These are phyloP conservation scores for Anas georgica DNA, from an alignment of 2,797 vertebrate species.

Conservation along the genomic window DNA sequence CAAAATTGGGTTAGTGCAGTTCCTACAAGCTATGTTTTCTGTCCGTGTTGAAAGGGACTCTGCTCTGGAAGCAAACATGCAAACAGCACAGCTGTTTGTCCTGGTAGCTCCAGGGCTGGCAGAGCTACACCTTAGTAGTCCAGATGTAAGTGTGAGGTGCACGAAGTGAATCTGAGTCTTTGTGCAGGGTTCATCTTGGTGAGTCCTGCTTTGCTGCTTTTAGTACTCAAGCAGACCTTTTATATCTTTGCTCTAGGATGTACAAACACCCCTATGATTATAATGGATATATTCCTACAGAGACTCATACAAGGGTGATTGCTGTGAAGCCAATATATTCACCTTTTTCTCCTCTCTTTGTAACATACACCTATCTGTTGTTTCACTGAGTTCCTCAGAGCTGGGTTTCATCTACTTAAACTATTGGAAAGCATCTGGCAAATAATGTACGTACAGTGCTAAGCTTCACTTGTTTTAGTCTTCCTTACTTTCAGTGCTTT, in stretches of 20 bases:
- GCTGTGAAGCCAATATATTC: not conserved
- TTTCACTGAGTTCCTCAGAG: not conserved
- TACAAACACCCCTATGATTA: fast-evolving
- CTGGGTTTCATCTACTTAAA: not conserved
- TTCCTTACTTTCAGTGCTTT: not conserved
- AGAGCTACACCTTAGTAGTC: not conserved
- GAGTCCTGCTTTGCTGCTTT: not conserved
- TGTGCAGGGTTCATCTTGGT: not conserved
- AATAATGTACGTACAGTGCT: not conserved
- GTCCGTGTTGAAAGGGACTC: fast-evolving
- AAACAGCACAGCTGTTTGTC: fast-evolving
- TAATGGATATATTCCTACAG: not conserved
- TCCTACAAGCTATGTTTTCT: not conserved
- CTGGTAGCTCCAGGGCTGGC: not conserved
- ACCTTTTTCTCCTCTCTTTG: not conserved
- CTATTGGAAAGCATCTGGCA: not conserved
- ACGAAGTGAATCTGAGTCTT: not conserved
- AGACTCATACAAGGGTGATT: not conserved
- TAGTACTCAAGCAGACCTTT: not conserved
- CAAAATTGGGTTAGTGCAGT: not conserved
- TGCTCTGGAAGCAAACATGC: not conserved
- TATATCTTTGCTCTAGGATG: not conserved
- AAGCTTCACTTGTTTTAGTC: not conserved
- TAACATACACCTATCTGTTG: not conserved
- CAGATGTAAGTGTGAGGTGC: not conserved